Conservation (phyloP, 2,113 vertebrate species). For the Dicerorhinus sumatrensis region DNA sequence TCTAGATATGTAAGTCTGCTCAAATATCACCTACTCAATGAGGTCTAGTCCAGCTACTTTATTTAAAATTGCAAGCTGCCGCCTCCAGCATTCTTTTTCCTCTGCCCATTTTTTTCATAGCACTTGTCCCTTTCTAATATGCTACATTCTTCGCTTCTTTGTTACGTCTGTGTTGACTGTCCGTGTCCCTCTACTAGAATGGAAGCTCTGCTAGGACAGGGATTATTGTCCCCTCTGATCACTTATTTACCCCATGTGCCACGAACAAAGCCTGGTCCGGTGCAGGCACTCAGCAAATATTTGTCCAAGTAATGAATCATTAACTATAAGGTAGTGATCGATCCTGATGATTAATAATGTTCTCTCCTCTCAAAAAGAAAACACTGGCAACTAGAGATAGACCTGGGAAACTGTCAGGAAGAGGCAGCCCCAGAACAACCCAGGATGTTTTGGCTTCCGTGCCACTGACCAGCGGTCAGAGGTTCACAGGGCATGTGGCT, state of each 20-base stretch:
- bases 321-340: not conserved
- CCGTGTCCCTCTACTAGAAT: not conserved
- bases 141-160: not conserved
- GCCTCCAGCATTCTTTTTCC: not conserved
- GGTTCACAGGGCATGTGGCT: slow-evolving; percentile 73
- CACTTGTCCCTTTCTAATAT: not conserved
- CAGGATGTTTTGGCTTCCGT: slow-evolving; percentile 18
- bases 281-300: slow-evolving; percentile 9
- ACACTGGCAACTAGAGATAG: slow-evolving; percentile 50
- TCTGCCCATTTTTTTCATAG: too few relatives aligned
- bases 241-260: not conserved
- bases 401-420: slow-evolving; percentile 6
- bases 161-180: not conserved
- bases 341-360: slow-evolving; percentile 14
- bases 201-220: not conserved
- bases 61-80: not conserved
- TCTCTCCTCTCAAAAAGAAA: slow-evolving; percentile 39
- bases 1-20: not conserved
- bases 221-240: not conserved
- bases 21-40: not conserved
- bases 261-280: not conserved
- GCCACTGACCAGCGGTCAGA: slow-evolving; percentile 42
- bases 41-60: not conserved
- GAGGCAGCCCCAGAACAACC: not conserved
- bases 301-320: slow-evolving; percentile 49